Base-by-base conservation (phyloP, 2,113 vertebrate species). In the Phainopepla nitens region DNA sequence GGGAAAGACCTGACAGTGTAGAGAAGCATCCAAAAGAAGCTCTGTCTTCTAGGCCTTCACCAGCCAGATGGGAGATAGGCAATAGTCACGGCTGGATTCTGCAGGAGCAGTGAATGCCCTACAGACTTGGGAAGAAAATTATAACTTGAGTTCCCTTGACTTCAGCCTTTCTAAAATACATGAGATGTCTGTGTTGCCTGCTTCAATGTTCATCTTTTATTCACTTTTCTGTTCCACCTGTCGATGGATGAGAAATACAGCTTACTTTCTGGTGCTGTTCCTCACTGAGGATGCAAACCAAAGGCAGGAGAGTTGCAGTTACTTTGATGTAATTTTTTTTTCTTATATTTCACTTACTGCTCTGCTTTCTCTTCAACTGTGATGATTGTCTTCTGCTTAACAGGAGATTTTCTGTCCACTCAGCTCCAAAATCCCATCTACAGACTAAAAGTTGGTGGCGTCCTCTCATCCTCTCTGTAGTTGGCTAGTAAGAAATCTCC, bases 121-220 rank as follows among this genome's bases (percentile, higher is more conserved):
- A 3, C 20, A 65, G 51, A 68, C 45, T 77, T 9, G 2, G 50
- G 60, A 73, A 58, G 27, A 70, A 91, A 70, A 49, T 44, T 13
- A 18, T 39, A 17, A 58, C 15, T 82, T 0, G 0, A 54, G 17
- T 11, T 77, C 11, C 39, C 7, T 31, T 81, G 44, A 56, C 39
- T 56, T 13, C 45, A 86, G 35, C 29, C 42, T 93, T 93, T 78
- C 25, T 75, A 36, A 83, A 90, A 66, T 27, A 42, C 14, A 19
- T 1, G 6, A 51, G 11, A 8, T 73, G 62, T 62, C 39, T 51
- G 10, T 61, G 28, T 90, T 70, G 29, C 17, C 31, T 1, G 1
- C 53, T 73, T 71, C 64, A 41, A 0, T 29, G 22, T 42, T 90
- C 20, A 31, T 47, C 24, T 73, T 84, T 42, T 77, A 31, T 83